Evolutionary conservation across 2,888 invertebrate species (phyloP).

Genomic region (Ashinkailepas kermadecensis): DNA sequence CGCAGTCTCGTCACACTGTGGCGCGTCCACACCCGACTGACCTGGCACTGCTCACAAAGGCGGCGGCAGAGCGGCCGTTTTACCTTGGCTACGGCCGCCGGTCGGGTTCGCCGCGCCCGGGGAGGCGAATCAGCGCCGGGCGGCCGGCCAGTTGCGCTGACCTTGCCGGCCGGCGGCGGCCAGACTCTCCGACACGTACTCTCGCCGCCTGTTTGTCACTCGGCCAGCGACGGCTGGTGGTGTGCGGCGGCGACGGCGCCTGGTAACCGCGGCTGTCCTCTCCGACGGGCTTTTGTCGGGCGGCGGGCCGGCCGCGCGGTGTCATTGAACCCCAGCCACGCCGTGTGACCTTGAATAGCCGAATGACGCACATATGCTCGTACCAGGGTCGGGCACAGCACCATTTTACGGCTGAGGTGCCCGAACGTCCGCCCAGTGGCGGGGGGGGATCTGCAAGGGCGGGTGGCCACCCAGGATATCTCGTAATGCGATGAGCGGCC

Average conservation of each 20-base stretch:
- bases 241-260: background rate
- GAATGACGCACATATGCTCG: slow-evolving; percentile 13
- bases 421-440: too few relatives aligned
- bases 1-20: background rate
- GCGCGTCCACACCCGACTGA: background rate
- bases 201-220: background rate
- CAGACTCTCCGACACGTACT: background rate
- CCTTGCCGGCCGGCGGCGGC: slow-evolving; percentile 1
- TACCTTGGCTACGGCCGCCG: background rate
- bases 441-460: too few relatives aligned
- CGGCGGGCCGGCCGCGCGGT: background rate
- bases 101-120: background rate
- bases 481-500: too few relatives aligned
- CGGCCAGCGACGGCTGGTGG: background rate
- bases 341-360: slow-evolving; percentile 5
- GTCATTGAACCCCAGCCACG: background rate
- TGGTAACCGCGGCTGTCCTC: background rate
- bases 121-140: background rate
- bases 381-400: background rate
- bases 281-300: too few relatives aligned
- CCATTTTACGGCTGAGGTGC: background rate
- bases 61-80: background rate
- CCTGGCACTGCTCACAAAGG: background rate
- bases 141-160: background rate
- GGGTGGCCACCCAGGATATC: too few relatives aligned